Evolutionary conservation across 2,113 vertebrate species (phyloP), one percentile per base, ranked within the genome.

Genomic region (Cavia porcellus): DNA sequence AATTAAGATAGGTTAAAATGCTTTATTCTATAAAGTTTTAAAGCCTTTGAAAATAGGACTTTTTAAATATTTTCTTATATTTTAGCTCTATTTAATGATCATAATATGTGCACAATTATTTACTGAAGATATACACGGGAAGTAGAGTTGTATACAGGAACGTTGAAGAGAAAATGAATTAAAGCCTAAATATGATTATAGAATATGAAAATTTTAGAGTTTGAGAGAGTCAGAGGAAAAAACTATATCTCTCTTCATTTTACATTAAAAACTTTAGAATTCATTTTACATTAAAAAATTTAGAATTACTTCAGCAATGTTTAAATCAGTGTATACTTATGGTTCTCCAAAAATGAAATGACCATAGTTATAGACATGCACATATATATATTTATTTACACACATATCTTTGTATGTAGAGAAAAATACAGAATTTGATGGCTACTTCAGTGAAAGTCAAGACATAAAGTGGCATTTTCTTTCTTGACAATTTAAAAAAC

Each of bases 381-480:
- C 3, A 80, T 28, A 6, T 68, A 72, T 57, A 9, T 50, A 24
- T 57, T 9, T 77, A 45, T 42, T 20, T 87, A 30, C 14, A 30
- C 32, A 11, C 79, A 5, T 47, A 0, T 86, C 0, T 86, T 0
- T 50, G 9, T 86, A 52, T 24, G 42, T 1, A 80, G 25, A 55
- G 7, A 47, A 3, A 85, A 45, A 86, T 25, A 72, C 15, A 61
- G 1, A 82, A 90, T 83, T 50, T 86, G 30, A 32, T 79, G 5
- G 68, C 89, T 88, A 32, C 45, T 90, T 94, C 30, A 86, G 68
- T 42, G 5, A 84, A 96, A 94, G 95, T 66, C 42, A 88, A 85
- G 5, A 70, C 22, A 79, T 80, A 42, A 97, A 94, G 61, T 83
- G 14, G 9, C 2, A 38, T 74, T 95, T 82, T 20, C 1, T 82